Evolutionary conservation across 2,113 vertebrate genomes (phyloP).

Genomic region (Aplodontia rufa): DNA sequence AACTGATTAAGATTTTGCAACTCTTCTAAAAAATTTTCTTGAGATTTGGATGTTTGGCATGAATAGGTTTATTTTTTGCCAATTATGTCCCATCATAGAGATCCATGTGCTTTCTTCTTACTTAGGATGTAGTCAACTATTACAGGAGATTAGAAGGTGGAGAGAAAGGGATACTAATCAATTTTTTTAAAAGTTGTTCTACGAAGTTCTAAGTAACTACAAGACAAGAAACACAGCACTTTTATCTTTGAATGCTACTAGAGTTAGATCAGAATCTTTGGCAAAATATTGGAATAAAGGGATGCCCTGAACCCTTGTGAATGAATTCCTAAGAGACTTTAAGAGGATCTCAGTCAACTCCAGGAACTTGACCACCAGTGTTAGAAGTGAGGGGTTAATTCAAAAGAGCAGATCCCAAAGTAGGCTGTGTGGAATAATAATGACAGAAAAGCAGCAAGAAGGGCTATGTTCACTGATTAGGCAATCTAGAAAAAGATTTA

Average conservation of each 20-base stretch:
- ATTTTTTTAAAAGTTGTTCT: background rate
- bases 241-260: background rate
- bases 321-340: conserved; percentile 23
- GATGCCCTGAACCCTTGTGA: background rate
- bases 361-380: background rate
- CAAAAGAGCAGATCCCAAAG: background rate
- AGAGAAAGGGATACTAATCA: background rate
- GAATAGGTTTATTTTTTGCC: background rate
- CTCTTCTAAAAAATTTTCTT: background rate
- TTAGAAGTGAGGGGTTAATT: conserved; percentile 1
- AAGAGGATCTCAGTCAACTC: background rate
- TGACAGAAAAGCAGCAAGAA: background rate
- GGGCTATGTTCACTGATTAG: background rate
- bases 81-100: background rate
- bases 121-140: background rate
- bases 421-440: conserved; percentile 17
- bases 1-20: background rate
- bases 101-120: background rate
- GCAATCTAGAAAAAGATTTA: background rate
- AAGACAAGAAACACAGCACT: background rate
- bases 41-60: background rate
- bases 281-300: background rate
- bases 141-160: background rate
- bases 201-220: background rate
- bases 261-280: background rate